These are phyloP conservation scores for Drosophila gunungcola DNA, from an alignment of 1,140 invertebrate species.

Conservation along the genomic window DNA sequence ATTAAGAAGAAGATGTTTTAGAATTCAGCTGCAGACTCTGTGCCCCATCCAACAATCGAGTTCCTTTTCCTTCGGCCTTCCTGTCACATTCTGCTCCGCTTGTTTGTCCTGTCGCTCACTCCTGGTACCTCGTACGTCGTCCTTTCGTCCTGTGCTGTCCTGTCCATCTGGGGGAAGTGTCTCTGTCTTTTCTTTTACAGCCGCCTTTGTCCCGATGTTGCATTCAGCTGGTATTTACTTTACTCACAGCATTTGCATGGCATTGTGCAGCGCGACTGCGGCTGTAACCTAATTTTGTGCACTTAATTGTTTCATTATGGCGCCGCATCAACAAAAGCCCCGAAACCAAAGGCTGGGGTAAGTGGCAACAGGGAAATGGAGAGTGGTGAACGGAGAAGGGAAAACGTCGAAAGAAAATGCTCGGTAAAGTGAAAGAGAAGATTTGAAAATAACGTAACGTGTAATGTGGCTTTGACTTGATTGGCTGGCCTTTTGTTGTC, in stretches of 20 bases:
- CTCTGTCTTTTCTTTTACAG: conserved; percentile 38
- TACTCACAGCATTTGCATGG: conserved; percentile 77
- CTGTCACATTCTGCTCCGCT: conserved; percentile 53
- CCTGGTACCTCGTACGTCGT: not conserved
- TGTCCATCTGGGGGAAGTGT: conserved; percentile 30
- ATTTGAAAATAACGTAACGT: conserved; percentile 66
- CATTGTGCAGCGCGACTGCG: conserved; percentile 63
- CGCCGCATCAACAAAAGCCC: conserved; percentile 76
- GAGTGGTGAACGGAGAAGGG: conserved; percentile 33
- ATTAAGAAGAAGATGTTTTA: not conserved
- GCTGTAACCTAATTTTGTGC: conserved; percentile 80
- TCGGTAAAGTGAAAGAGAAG: conserved; percentile 34
- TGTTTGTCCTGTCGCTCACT: conserved; percentile 21
- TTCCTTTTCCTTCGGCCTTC: conserved; percentile 36
- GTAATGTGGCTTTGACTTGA: conserved; percentile 71
- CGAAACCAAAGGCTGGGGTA: conserved; percentile 26
- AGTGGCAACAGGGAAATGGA: conserved; percentile 3
- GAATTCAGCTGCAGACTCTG: conserved; percentile 13
- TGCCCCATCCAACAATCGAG: conserved; percentile 16
- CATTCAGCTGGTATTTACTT: conserved; percentile 70
- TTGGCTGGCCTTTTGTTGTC: conserved; percentile 58
- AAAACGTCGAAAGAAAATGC: conserved; percentile 66
- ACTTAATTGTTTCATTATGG: conserved; percentile 82
- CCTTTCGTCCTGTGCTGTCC: not conserved
- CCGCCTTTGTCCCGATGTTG: conserved; percentile 37